phyloP scores from a whole-genome alignment of 1,140 invertebrate species.

The Ylistrum balloti region DNA sequence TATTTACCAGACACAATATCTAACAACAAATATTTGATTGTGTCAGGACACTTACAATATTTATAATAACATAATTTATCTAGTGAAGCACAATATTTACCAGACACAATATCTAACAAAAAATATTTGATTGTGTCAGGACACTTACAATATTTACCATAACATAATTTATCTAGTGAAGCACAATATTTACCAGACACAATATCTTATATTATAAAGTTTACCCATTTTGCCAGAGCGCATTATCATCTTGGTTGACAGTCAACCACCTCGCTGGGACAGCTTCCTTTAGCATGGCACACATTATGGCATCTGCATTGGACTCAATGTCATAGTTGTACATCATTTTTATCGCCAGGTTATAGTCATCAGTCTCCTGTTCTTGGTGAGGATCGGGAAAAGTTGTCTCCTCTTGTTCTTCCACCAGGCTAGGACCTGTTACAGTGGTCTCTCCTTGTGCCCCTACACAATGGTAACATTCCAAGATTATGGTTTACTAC shows the following conservation, averaged over 20 bases:
- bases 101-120: too few relatives aligned
- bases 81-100: too few relatives aligned
- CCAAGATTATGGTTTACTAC: not conserved
- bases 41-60: conserved; percentile 47
- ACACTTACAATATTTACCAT: conserved; percentile 43
- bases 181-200: too few relatives aligned
- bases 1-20: too few relatives aligned
- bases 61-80: not conserved
- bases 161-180: not conserved
- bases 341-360: conserved; percentile 94
- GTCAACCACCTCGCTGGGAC: conserved; percentile 87
- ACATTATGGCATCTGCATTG: conserved; percentile 89
- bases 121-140: too few relatives aligned
- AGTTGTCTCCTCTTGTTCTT: too few relatives aligned
- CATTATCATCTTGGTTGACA: conserved; percentile 84
- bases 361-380: conserved; percentile 70
- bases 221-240: conserved; percentile 85
- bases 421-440: not conserved
- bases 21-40: too few relatives aligned
- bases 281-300: conserved; percentile 91
- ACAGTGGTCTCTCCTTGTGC: not conserved
- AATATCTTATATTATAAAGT: not conserved
- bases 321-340: conserved; percentile 95
- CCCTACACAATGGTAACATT: not conserved
- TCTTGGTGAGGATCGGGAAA: not conserved